These are phyloP conservation scores for Euplagia quadripunctaria DNA, from an alignment of 2,888 invertebrate genomes.

Conservation along the genomic window DNA sequence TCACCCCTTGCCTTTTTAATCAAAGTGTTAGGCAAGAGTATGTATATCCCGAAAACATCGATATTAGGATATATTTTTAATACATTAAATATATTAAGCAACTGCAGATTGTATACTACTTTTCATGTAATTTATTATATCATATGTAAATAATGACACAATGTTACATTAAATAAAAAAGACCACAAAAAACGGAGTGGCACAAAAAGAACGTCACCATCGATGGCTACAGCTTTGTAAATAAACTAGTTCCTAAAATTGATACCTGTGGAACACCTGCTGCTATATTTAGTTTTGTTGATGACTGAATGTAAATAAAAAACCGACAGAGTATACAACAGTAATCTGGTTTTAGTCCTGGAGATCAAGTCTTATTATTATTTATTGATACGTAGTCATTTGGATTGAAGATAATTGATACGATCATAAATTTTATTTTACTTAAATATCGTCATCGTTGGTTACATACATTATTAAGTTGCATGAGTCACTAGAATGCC, in stretches of 20 bases:
- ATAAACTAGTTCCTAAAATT: background rate
- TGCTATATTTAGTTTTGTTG: background rate
- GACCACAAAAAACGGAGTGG: too few species aligned
- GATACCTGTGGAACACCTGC: background rate
- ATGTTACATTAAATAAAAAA: too few species aligned
- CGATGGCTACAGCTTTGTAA: background rate
- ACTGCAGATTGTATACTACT: background rate
- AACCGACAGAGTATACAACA: background rate
- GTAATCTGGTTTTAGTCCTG: background rate
- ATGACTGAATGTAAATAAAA: too few species aligned
- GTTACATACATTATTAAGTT: too few species aligned
- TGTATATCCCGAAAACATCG: conserved; percentile 14
- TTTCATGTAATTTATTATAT: background rate
- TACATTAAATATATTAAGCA: background rate
- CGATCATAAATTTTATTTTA: too few species aligned
- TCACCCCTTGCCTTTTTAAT: conserved; percentile 53
- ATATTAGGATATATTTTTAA: background rate
- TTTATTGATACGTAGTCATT: background rate
- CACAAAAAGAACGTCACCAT: too few species aligned
- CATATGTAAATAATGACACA: too few species aligned
- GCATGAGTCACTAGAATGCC: too few species aligned
- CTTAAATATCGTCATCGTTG: too few species aligned
- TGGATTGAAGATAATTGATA: background rate
- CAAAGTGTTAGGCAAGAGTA: conserved; percentile 34
- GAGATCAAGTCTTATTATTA: background rate